A percentile compares a stretch with the other conserved stretches of the same genome.
Evolutionary conservation across 2,888 invertebrate species (phyloP).

Genomic region (Anaspis maculata): DNA sequence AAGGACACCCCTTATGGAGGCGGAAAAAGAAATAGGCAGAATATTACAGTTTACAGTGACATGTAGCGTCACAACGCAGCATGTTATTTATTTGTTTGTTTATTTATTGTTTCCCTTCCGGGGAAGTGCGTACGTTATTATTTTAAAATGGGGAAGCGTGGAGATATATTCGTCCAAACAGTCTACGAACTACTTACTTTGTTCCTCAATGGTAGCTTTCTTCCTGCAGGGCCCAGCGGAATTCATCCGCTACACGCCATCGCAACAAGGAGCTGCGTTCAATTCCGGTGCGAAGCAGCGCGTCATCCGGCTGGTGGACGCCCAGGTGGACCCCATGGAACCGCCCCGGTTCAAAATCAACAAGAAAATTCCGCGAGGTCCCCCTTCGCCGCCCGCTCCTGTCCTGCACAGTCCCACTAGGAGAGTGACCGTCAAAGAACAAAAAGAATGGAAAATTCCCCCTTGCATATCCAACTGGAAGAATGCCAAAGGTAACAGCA

Average conservation of each 20-base stretch:
- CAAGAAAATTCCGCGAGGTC: conserved; percentile 98
- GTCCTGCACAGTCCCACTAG: conserved; percentile 97
- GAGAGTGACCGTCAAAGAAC: conserved; percentile 96
- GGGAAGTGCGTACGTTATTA: no score
- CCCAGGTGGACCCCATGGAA: conserved; percentile 95
- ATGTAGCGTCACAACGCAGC: no score
- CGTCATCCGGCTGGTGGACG: conserved; percentile 91
- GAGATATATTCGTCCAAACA: no score
- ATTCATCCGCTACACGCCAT: conserved; percentile 96
- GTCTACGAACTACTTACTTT: no score
- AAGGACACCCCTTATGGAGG: no score
- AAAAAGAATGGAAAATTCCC: conserved; percentile 98
- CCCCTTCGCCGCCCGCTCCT: conserved; percentile 97
- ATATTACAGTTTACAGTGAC: no score
- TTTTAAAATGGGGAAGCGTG: no score
- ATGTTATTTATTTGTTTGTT: no score
- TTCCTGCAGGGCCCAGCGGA: conserved; percentile 72
- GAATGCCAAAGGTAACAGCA: conserved; percentile 95
- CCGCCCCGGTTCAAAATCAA: conserved; percentile 98
- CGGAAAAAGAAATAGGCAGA: no score
- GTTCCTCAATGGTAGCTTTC: conserved; percentile 33
- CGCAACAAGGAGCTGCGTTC: conserved; percentile 89
- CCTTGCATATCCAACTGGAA: conserved; percentile 99
- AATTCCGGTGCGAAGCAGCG: conserved; percentile 97
- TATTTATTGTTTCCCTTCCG: no score